A percentile compares a stretch with the other conserved stretches of the same genome.
Evolutionary conservation across 1,140 invertebrate genomes (phyloP).

Genomic region (Archegozetes longisetosus): DNA sequence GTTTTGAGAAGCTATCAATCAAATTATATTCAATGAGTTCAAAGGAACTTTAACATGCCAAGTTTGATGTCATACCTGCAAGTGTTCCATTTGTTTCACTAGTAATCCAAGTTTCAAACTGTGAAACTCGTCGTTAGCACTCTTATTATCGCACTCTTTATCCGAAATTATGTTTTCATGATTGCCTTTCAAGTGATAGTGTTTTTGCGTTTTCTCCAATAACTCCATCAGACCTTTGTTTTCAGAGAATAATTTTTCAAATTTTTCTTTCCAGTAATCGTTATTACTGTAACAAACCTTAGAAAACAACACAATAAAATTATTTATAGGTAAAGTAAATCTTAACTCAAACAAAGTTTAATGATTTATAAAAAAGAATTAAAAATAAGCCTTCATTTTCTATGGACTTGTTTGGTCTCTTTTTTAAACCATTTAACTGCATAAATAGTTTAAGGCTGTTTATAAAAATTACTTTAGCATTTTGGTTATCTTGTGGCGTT

Average conservation of each 20-base stretch:
- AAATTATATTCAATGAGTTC: neutral
- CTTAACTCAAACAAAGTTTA: too few relatives aligned
- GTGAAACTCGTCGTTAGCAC: conserved; percentile 12
- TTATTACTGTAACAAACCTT: conserved; percentile 10
- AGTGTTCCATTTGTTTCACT: conserved; percentile 16
- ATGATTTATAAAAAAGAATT: too few relatives aligned
- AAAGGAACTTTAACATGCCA: neutral
- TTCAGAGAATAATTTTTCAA: conserved; percentile 14
- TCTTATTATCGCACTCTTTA: conserved; percentile 6
- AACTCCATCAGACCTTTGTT: conserved; percentile 13
- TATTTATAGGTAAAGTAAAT: too few relatives aligned
- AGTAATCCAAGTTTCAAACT: conserved; percentile 14
- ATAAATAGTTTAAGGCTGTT: too few relatives aligned
- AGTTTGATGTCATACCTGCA: conserved; percentile 1
- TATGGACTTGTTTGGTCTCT: too few relatives aligned
- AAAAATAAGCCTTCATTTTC: too few relatives aligned
- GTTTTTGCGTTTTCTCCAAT: conserved; percentile 7
- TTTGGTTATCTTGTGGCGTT: too few relatives aligned
- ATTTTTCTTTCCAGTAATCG: conserved; percentile 10
- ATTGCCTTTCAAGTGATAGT: conserved; percentile 6
- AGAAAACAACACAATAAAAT: neutral
- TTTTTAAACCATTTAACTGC: too few relatives aligned
- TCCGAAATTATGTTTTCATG: neutral
- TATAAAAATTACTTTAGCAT: too few relatives aligned
- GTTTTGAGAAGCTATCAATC: conserved; percentile 3